Evolutionary conservation across 2,797 vertebrate species (phyloP).

Genomic region (Nyctalus aviator): DNA sequence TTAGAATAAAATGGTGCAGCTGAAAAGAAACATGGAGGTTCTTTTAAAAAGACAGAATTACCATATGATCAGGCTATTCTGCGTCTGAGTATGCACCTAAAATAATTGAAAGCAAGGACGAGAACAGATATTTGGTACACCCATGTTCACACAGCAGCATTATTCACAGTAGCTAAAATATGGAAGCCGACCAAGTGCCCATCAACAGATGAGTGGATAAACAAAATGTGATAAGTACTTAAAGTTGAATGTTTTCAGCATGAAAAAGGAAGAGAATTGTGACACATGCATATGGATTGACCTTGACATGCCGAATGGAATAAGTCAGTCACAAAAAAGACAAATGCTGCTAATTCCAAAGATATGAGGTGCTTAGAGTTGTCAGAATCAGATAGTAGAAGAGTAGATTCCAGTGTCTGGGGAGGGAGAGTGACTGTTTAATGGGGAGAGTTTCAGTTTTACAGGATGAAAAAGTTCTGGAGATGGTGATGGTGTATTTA

Average conservation of each 20-base stretch:
- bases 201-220: accelerated
- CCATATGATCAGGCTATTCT: not conserved
- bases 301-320: too few species aligned
- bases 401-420: not conserved
- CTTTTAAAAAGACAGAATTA: too few species aligned
- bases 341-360: not conserved
- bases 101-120: not conserved
- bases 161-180: not conserved
- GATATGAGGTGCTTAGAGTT: accelerated
- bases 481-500: too few species aligned
- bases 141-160: not conserved
- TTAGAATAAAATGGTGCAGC: not conserved
- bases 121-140: not conserved
- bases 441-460: not conserved
- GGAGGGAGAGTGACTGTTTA: not conserved
- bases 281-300: not conserved
- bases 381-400: too few species aligned
- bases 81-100: too few species aligned
- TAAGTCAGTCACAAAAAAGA: too few species aligned
- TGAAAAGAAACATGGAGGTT: too few species aligned
- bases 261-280: not conserved
- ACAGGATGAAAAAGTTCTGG: too few species aligned
- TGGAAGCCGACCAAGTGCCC: not conserved
- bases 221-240: accelerated
- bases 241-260: too few species aligned